Percentiles rank a stretch among this genome's conserved stretches.
Evolutionary conservation across 1,140 invertebrate genomes (phyloP).

Genomic region (Adoxophyes honmai): DNA sequence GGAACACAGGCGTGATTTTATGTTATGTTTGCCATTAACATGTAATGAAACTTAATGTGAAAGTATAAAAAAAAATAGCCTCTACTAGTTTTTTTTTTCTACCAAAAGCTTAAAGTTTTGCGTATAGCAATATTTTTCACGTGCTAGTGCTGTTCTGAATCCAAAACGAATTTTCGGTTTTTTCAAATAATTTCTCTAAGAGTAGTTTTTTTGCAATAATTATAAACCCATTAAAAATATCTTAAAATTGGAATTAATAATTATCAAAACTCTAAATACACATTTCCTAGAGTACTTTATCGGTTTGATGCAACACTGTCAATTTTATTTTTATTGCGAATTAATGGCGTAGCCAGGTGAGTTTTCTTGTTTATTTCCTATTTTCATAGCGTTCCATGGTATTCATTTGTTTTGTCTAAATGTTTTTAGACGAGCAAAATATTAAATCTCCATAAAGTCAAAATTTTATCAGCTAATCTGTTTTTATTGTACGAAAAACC

Average conservation of each 20-base stretch:
- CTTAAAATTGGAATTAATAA: too few species aligned
- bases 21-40: too few species aligned
- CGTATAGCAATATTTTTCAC: background rate
- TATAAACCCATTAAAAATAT: too few species aligned
- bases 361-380: conserved; percentile 75
- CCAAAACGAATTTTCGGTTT: background rate
- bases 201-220: too few species aligned
- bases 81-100: background rate
- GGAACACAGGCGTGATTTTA: too few species aligned
- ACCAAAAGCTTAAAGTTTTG: background rate
- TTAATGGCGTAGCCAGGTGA: conserved; percentile 77
- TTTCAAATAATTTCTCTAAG: too few species aligned
- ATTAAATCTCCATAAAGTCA: conserved; percentile 66
- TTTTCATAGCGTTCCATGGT: conserved; percentile 68
- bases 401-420: conserved; percentile 74
- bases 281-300: too few species aligned
- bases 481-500: conserved; percentile 67
- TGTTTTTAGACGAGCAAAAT: conserved; percentile 69
- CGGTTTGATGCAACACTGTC: conserved; percentile 29
- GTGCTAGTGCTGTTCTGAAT: background rate
- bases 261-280: too few species aligned
- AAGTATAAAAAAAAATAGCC: too few species aligned
- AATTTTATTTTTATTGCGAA: conserved; percentile 76
- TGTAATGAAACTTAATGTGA: too few species aligned
- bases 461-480: conserved; percentile 65